phyloP scores from a whole-genome alignment of 2,797 vertebrate genomes.

The Stomatorhinus walkeri region DNA sequence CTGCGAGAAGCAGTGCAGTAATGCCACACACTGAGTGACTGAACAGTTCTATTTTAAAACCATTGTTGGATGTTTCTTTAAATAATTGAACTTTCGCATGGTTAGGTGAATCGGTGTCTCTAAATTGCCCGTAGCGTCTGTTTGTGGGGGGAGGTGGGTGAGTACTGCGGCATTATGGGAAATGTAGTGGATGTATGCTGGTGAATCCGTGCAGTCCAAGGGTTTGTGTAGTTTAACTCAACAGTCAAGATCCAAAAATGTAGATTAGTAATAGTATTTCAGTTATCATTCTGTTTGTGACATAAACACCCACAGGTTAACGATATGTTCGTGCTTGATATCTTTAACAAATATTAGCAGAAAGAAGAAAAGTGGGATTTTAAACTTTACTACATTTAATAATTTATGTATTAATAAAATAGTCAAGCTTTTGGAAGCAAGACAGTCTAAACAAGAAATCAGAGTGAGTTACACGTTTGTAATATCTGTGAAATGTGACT shows the following conservation, averaged over 20 bases:
- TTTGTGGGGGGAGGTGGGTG: background rate
- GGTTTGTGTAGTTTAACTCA: background rate
- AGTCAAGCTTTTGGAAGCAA: background rate
- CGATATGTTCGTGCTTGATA: background rate
- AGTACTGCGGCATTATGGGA: background rate
- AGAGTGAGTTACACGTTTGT: background rate
- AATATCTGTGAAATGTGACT: too few species aligned
- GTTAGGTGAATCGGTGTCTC: background rate
- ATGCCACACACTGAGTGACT: background rate
- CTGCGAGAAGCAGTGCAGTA: background rate
- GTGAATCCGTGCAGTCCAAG: background rate
- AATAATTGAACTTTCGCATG: background rate
- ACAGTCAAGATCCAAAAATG: background rate
- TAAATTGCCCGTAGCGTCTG: background rate
- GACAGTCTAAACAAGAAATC: background rate
- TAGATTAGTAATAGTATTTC: background rate
- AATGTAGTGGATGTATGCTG: background rate
- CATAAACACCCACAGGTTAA: background rate
- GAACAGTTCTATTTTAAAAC: background rate
- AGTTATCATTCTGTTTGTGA: background rate
- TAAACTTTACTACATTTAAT: background rate
- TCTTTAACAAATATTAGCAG: background rate
- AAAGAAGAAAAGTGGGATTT: background rate
- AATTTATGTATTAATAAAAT: background rate
- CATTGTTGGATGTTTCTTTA: background rate